phyloP scores from a whole-genome alignment of 2,113 vertebrate species.

The Menidia beryllina region DNA sequence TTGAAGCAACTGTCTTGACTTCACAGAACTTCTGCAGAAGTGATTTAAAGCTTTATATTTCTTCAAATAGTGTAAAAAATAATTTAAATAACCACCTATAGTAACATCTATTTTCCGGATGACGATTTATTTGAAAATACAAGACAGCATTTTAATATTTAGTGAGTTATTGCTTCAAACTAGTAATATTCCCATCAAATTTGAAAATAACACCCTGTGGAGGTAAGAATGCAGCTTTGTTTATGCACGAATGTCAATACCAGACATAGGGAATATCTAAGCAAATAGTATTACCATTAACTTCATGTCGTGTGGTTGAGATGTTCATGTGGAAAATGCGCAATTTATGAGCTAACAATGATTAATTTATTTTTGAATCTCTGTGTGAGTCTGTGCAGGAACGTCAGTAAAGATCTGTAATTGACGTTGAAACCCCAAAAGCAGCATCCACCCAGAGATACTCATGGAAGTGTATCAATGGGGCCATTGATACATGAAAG shows the following conservation, averaged over 20 bases:
- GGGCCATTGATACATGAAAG: conserved; percentile 72
- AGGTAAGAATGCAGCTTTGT: background rate
- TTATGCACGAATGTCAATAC: background rate
- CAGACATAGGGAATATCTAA: background rate
- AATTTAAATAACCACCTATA: background rate
- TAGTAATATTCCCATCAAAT: background rate
- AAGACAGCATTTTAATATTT: background rate
- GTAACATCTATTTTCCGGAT: background rate
- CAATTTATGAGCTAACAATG: background rate
- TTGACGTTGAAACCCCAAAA: conserved; percentile 22
- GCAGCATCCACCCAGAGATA: conserved; percentile 56
- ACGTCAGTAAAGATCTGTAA: conserved; percentile 38
- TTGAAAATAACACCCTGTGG: background rate
- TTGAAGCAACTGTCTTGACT: no score
- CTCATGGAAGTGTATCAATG: conserved; percentile 67
- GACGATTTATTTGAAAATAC: background rate
- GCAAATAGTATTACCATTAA: no score
- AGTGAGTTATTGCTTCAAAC: background rate
- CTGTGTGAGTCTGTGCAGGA: conserved; percentile 12
- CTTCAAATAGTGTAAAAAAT: background rate
- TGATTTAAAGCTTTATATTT: background rate
- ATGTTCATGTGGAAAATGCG: background rate
- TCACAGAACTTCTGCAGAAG: background rate
- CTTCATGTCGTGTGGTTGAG: no score
- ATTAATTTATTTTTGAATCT: background rate